Evolutionary conservation across 2,797 vertebrate genomes (phyloP), one percentile per base, ranked within the genome.

Genomic region (Cheirogaleus major): DNA sequence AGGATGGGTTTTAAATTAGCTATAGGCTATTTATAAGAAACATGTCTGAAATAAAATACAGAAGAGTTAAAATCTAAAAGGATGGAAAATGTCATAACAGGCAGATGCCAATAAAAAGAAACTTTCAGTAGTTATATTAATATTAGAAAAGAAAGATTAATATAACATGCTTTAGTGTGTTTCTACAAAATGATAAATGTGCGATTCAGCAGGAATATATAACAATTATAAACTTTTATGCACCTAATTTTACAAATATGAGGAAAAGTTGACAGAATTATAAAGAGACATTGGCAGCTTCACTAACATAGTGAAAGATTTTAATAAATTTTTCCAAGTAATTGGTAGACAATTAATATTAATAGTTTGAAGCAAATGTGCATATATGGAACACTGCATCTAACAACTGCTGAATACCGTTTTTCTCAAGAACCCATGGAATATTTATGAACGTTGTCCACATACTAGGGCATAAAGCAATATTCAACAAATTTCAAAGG

Each of bases 261-360:
- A 82, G 67, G 41, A 89, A 93, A 93, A 95, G 22, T 50, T 61
- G 61, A 35, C 41, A 75, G 61, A 91, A 92, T 75, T 89, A 75
- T 30, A 79, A 41, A 72, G 38, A 92, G 50, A 83, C 7, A 48
- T 59, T 23, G 35, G 67, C 18, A 90, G 17, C 50, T 55, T 13
- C 72, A 73, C 43, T 69, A 35, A 89, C 17, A 4, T 48, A 55
- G n/a, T 48, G 5, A 59, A 95, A 4, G 8, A 67, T 85, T 95
- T 67, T 50, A 61, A 83, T 89, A 93, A 22, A 52, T 73, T 55
- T 79, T 41, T 61, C 45, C 69, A 52, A 81, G 45, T 79, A 67
- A 82, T 30, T 86, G 55, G 48, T 59, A 93, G 45, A 50, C 30
- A 81, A 72, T 73, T 41, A 70, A 43, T 59, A 79, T 67, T n/a